Conservation (phyloP, 2,113 vertebrate genomes). For the Xenopus laevis region DNA sequence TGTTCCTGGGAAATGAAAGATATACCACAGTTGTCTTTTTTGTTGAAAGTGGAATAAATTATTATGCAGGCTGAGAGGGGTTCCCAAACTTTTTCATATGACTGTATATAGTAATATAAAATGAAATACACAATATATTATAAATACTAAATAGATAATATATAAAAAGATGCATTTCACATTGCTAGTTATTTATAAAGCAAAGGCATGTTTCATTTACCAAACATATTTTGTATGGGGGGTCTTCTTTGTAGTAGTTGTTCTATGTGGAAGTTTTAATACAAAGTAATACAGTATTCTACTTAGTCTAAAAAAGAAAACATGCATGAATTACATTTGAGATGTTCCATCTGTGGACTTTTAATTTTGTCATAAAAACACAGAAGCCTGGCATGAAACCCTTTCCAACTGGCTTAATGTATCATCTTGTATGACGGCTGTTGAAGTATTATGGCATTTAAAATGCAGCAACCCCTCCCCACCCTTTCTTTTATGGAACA, state of each 20-base stretch:
- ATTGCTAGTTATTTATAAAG: no score
- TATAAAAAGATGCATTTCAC: no score
- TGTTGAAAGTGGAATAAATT: no score
- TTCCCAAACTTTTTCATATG: no score
- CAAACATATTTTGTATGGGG: no score
- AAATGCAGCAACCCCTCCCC: slow-evolving; percentile 54
- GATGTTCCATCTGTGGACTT: slow-evolving; percentile 77
- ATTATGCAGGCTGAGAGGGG: no score
- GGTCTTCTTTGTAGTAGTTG: neutral
- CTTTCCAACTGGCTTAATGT: slow-evolving; percentile 70
- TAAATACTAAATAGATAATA: no score
- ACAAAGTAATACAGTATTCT: slow-evolving; percentile 54
- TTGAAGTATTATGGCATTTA: slow-evolving; percentile 73
- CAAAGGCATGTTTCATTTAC: no score
- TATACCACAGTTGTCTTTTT: no score
- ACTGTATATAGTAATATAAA: no score
- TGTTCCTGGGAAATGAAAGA: no score
- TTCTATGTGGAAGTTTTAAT: slow-evolving; percentile 57
- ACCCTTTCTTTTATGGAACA: slow-evolving; percentile 68
- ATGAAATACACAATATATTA: no score
- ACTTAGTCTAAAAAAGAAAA: slow-evolving; percentile 66
- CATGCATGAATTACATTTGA: slow-evolving; percentile 76
- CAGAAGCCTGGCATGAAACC: slow-evolving; percentile 71
- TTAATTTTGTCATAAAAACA: slow-evolving; percentile 78
- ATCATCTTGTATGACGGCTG: slow-evolving; percentile 75